These are phyloP conservation scores for Amblyopsis hoosieri DNA, from an alignment of 2,797 vertebrate species.

Conservation along the genomic window DNA sequence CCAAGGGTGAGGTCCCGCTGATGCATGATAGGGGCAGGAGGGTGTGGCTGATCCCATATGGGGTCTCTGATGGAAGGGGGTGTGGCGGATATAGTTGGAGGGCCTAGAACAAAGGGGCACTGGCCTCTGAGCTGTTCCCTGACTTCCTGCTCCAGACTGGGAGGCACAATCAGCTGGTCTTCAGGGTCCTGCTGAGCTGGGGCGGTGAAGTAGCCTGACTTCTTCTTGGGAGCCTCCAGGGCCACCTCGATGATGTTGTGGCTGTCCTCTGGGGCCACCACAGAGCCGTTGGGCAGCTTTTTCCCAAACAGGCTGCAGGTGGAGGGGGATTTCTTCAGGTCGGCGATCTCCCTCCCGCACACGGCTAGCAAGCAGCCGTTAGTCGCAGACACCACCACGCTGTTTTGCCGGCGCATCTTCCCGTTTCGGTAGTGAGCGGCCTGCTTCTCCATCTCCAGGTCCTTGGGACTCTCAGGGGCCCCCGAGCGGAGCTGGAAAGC, in stretches of 20 bases:
- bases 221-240: conserved; percentile 93
- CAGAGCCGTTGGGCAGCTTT: conserved; percentile 94
- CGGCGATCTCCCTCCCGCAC: conserved; percentile 84
- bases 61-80: conserved; percentile 70
- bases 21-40: conserved; percentile 53
- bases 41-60: conserved; percentile 75
- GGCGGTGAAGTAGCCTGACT: conserved; percentile 95
- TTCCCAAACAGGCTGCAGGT: conserved; percentile 91
- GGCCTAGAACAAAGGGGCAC: conserved; percentile 66
- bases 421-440: conserved; percentile 64
- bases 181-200: conserved; percentile 94
- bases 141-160: conserved; percentile 91
- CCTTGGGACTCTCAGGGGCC: conserved; percentile 61
- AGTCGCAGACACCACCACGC: conserved; percentile 85
- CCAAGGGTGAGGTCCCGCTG: conserved; percentile 51
- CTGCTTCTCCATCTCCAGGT: conserved; percentile 65
- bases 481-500: conserved; percentile 84
- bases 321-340: conserved; percentile 91
- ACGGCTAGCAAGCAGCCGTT: conserved; percentile 82
- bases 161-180: conserved; percentile 92
- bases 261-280: conserved; percentile 92
- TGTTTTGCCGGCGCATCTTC: conserved; percentile 86
- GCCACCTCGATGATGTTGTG: conserved; percentile 96
- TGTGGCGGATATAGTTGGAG: conserved; percentile 55
- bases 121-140: conserved; percentile 90